Evolutionary conservation across 2,797 vertebrate species (phyloP).

Genomic region (Lophius americanus): DNA sequence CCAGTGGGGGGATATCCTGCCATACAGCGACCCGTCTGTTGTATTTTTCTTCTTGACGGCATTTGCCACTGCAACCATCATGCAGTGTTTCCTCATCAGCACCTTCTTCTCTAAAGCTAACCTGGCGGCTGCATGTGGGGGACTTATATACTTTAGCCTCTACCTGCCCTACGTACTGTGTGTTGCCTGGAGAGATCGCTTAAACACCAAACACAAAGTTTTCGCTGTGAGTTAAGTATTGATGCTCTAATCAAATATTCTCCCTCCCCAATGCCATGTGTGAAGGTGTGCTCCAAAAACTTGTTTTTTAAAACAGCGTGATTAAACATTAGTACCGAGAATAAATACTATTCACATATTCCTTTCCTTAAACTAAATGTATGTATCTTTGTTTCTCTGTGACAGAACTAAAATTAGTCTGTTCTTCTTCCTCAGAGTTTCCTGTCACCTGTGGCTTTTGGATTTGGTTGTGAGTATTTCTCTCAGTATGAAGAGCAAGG

Average conservation of each 20-base stretch:
- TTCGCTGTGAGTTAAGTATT: slow-evolving; percentile 79
- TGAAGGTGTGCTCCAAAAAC: too few species aligned
- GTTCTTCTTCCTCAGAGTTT: slow-evolving; percentile 82
- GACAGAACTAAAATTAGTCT: neutral
- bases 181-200: slow-evolving; percentile 87
- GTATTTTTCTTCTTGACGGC: slow-evolving; percentile 88
- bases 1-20: slow-evolving; percentile 89
- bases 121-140: slow-evolving; percentile 89
- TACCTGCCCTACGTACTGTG: slow-evolving; percentile 92
- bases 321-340: neutral
- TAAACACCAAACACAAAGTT: slow-evolving; percentile 79
- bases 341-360: neutral
- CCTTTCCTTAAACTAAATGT: neutral
- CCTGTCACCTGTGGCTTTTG: slow-evolving; percentile 92
- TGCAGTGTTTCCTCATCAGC: slow-evolving; percentile 93
- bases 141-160: slow-evolving; percentile 88
- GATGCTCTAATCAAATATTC: neutral
- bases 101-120: slow-evolving; percentile 90
- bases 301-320: neutral
- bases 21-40: slow-evolving; percentile 86
- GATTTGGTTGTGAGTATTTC: slow-evolving; percentile 93
- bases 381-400: neutral
- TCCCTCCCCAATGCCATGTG: neutral
- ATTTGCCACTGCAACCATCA: slow-evolving; percentile 90
- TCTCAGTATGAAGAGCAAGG: slow-evolving; percentile 92